These are phyloP conservation scores for Bombus haemorrhoidalis DNA, from an alignment of 1,140 invertebrate species.

Conservation along the genomic window DNA sequence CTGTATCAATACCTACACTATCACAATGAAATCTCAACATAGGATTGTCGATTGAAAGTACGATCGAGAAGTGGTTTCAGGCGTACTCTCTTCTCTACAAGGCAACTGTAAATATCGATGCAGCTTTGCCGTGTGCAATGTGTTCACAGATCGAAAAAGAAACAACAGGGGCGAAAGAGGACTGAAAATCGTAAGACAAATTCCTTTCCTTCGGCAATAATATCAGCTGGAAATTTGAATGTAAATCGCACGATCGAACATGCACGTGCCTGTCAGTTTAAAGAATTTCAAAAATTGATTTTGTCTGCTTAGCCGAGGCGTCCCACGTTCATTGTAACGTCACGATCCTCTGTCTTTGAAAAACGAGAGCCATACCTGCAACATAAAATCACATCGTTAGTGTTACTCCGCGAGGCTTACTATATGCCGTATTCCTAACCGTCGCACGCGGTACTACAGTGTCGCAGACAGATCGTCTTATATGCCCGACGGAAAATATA, in stretches of 20 bases:
- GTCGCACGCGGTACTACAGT: too few relatives aligned
- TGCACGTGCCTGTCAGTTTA: conserved; percentile 14
- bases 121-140: background rate
- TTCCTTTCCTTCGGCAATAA: conserved; percentile 29
- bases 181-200: conserved; percentile 35
- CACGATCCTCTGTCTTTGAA: background rate
- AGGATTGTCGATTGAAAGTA: conserved; percentile 24
- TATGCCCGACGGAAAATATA: too few relatives aligned
- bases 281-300: conserved; percentile 17
- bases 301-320: background rate
- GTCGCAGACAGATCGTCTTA: too few relatives aligned
- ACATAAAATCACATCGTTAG: background rate
- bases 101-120: conserved; percentile 43
- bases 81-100: background rate
- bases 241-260: conserved; percentile 29
- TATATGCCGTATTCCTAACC: too few relatives aligned
- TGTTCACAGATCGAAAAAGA: background rate
- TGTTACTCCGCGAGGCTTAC: too few relatives aligned
- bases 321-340: background rate
- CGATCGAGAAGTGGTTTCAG: conserved; percentile 26
- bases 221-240: conserved; percentile 25
- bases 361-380: too few relatives aligned
- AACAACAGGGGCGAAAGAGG: background rate
- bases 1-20: background rate
- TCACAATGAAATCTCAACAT: conserved; percentile 1